Evolutionary conservation across 2,797 vertebrate species (phyloP), one percentile per base, ranked within the genome.

Genomic region (Babyrousa celebensis): DNA sequence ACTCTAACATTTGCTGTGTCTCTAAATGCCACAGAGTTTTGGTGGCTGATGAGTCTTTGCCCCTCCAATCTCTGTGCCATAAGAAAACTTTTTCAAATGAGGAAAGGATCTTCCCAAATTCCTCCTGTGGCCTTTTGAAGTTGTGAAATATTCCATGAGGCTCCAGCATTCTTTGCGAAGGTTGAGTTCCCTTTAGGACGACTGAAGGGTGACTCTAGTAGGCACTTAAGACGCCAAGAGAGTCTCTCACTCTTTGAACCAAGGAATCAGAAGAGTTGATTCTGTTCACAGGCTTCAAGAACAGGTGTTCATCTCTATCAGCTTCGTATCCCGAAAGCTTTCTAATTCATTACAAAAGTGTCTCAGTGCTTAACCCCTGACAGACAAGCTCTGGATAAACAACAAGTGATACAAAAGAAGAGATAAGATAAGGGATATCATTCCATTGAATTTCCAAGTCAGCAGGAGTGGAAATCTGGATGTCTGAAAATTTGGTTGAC

Each of bases 351-450:
- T 72, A 40, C 3, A 0, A 32, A 79, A 63, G 56, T 36, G 85
- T 60, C 68, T 96, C 27, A 23, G 70, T 43, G 84, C 92, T 89
- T 86, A 78, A 78, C 52, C 60, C 40, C 40, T 17, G 40, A 58
- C 6, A 29, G 18, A 15, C 25, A 54, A n/a, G 36, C 48, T 91
- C n/a, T n/a, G n/a, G 20, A 25, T 60, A 91, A 87, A 68, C 48
- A 78, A 18, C 16, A 68, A 77, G n/a, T 36, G 52, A 52, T 29
- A 36, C 1, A 60, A 7, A 52, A 85, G 32, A 74, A 87, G 48
- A 68, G 43, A 17, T 40, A 80, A 78, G 36, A n/a, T 36, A 48
- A 48, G 9, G 6, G 43, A 48, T 72, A 20, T 84, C 6, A 25
- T 16, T 62, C 74, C 52, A 14, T 8, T 18, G 12, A 75, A 17